Evolutionary conservation across 2,797 vertebrate genomes (phyloP), one percentile per base, ranked within the genome.

Genomic region (Macropodus opercularis): DNA sequence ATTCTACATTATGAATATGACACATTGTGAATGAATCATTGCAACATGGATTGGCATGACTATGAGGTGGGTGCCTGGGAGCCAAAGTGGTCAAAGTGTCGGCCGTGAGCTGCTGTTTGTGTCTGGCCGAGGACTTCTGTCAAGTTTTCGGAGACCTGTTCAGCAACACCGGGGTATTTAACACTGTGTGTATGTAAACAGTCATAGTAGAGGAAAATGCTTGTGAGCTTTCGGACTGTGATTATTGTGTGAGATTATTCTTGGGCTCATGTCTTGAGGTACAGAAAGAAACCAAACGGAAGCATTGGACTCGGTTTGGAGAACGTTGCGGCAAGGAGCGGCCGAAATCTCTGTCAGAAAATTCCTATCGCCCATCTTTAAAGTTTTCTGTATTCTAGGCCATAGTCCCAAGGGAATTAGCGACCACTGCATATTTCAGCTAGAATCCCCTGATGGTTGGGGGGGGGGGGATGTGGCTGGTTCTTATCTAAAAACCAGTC

Each of bases 401-500:
- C 36, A 42, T 35, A 36, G 44, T 29, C 48, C 15, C 1, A 12
- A 19, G 17, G 57, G 46, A 59, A 67, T 53, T 38, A 42, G 44
- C 10, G 39, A n/a, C 52, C 50, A 51, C 31, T 27, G 11, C 27
- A 10, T 29, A 39, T 79, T 54, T 67, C 22, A 61, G 57, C 72
- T 43, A 39, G 32, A 69, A 54, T 58, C 46, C 14, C 36, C 8
- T 11, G 19, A 38, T 44, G 38, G n/a, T n/a, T 46, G 42, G 35
- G 39, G 54, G 26, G 44, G 22, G 9, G 26, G 13, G 35, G 46
- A 56, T 52, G 44, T 56, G 24, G 38, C 54, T 42, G 46, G 15
- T 29, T 52, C 47, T 66, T 66, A 66, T 63, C 49, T 61, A 29
- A 78, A 66, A 65, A 46, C 2, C 47, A 23, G 46, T 61, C 2